Conservation (phyloP, 2,888 invertebrate genomes). For the Dione vanillae region DNA sequence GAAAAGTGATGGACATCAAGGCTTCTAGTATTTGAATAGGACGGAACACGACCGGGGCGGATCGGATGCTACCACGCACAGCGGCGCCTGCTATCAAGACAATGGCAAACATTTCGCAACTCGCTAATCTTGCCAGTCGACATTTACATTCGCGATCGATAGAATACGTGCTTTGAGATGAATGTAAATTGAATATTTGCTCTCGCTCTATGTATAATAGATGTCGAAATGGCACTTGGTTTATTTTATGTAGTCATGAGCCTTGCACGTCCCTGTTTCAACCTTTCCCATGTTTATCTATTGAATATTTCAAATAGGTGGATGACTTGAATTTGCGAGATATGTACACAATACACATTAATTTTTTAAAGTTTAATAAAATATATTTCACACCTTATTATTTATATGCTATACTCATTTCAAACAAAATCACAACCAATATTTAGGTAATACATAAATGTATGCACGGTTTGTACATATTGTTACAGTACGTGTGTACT, state of each 20-base stretch:
- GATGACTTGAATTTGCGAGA: background rate
- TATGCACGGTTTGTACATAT: background rate
- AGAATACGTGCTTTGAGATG: conserved; percentile 39
- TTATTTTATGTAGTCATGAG: conserved; percentile 24
- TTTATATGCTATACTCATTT: no score
- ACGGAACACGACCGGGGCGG: conserved; percentile 55
- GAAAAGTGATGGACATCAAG: conserved; percentile 69
- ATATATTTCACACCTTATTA: no score
- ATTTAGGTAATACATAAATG: no score
- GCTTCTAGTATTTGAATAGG: conserved; percentile 52
- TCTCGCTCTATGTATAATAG: conserved; percentile 31
- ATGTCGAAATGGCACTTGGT: conserved; percentile 33
- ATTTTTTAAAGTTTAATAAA: no score
- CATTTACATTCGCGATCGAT: conserved; percentile 55
- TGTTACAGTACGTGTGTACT: no score
- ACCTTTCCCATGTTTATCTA: conserved; percentile 20
- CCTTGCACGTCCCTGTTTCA: conserved; percentile 25
- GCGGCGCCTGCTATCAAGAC: conserved; percentile 56
- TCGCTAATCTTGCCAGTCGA: conserved; percentile 55
- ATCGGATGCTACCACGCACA: conserved; percentile 46
- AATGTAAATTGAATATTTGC: conserved; percentile 42
- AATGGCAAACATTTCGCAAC: conserved; percentile 62
- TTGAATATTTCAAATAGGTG: background rate
- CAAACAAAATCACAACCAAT: no score
- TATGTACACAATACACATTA: no score